A percentile compares a stretch with the other conserved stretches of the same genome.
Evolutionary conservation across 2,888 invertebrate genomes (phyloP).

Genomic region (Abscondita cerata): DNA sequence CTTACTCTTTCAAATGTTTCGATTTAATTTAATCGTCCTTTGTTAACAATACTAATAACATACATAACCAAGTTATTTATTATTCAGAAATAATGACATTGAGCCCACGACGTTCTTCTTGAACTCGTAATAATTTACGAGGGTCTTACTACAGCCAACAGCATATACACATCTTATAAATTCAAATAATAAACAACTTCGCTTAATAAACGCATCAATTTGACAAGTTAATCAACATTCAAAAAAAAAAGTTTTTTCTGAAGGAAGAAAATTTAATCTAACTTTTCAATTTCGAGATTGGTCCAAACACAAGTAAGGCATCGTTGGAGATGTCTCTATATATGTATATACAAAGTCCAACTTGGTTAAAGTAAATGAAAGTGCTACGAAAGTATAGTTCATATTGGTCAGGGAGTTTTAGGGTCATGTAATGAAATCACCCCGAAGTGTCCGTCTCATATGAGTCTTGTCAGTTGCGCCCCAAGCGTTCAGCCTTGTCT

Average conservation of each 20-base stretch:
- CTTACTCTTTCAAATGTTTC: too few species aligned
- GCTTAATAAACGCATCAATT: conserved; percentile 10
- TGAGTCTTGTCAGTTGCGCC: conserved; percentile 36
- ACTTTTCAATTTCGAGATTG: conserved; percentile 13
- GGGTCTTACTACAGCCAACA: conserved; percentile 6
- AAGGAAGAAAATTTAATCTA: conserved; percentile 12
- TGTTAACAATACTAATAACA: conserved; percentile 6
- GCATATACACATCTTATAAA: conserved; percentile 11
- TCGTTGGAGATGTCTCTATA: conserved; percentile 4
- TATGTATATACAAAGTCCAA: conserved; percentile 15
- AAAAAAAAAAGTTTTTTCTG: neutral
- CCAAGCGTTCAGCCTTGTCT: conserved; percentile 35
- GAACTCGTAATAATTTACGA: conserved; percentile 3
- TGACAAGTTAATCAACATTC: conserved; percentile 7
- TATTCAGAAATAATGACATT: conserved; percentile 4
- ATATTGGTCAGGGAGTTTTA: conserved; percentile 29
- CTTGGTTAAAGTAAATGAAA: conserved; percentile 22
- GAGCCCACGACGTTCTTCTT: conserved; percentile 7
- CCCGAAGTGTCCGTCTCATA: conserved; percentile 29
- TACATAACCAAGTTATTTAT: conserved; percentile 4
- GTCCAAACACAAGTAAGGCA: neutral
- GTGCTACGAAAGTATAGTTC: conserved; percentile 14
- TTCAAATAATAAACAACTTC: conserved; percentile 11
- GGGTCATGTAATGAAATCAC: conserved; percentile 34
- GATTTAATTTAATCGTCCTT: too few species aligned